Base-by-base conservation (phyloP, 2,113 vertebrate species). In the Catharus fuscescens region DNA sequence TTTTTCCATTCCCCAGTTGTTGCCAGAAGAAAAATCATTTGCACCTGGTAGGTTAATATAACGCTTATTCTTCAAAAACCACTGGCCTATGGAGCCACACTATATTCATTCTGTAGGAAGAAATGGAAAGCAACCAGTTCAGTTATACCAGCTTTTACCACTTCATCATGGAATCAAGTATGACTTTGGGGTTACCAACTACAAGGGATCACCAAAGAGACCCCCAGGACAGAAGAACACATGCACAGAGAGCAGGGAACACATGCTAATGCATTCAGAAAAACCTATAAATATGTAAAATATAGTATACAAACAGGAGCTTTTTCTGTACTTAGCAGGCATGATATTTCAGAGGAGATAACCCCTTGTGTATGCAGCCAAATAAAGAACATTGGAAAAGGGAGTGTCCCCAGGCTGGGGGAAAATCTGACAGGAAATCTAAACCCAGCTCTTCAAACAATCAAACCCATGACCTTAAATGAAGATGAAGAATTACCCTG, bases 231-330 rank as follows among this genome's bases (percentile, higher is more conserved):
- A 59, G 53, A 36, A 25, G 20, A 31, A 57, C 10, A 31, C 61
- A 8, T 12, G 20, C 17, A 67, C 8, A 76, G 17, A 76, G 20
- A 10, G 20, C 8, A 50, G 20, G 25, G 20, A 67, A 25, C 6
- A 18, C 8, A 25, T 14, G 7, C 20, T 42, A 67, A 31, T 26
- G 5, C 0, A 0, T 59, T 44, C 5, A 5, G 71, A 25, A 67
- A 67, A 67, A 12, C 2, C 31, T 52, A 18, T 14, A 14, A 67
- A 31, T 44, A 44, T 31, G 5, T 14, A 52, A 67, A 86, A 44
- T 60, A 34, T 2, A 25, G 19, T 10, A 26, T 8, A 31, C 3
- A 52, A 52, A 36, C 11, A 18, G 31, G 14, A 44, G 14, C 3
- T 36, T 67, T 18, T 52, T 21, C 72, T 52, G 36, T 52, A 12